These are phyloP conservation scores for Lepidocyrtoides sp. DNA, from an alignment of 2,888 invertebrate species.

Conservation along the genomic window DNA sequence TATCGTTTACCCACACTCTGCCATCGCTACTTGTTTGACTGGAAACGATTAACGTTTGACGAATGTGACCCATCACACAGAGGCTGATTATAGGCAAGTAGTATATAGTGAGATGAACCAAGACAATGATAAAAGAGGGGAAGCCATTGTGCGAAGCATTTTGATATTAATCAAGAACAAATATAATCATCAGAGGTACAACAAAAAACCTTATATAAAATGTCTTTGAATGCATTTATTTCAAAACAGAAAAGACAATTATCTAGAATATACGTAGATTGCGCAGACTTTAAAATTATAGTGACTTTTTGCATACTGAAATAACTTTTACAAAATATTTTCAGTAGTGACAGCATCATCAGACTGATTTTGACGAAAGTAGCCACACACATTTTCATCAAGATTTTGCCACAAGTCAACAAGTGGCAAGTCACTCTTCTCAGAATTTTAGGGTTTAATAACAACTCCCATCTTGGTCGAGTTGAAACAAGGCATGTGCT, in stretches of 20 bases:
- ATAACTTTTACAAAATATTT: background rate
- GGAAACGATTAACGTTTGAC: conserved; percentile 64
- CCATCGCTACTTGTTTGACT: conserved; percentile 36
- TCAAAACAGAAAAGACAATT: too few relatives aligned
- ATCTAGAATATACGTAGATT: too few relatives aligned
- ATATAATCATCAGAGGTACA: background rate
- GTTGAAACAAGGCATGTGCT: background rate
- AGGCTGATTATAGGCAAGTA: conserved; percentile 29
- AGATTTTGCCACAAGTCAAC: background rate
- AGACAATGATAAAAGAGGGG: background rate
- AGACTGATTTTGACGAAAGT: background rate
- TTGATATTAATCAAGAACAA: too few relatives aligned
- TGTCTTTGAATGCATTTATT: conserved; percentile 33
- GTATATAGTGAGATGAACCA: background rate
- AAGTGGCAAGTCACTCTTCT: conserved; percentile 49
- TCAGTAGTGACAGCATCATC: too few relatives aligned
- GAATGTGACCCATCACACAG: conserved; percentile 51
- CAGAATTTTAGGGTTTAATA: conserved; percentile 36
- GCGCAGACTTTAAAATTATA: too few relatives aligned
- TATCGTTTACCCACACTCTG: too few relatives aligned
- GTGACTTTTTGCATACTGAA: background rate
- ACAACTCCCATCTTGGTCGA: background rate
- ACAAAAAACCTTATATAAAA: conserved; percentile 9
- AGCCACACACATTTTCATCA: conserved; percentile 46
- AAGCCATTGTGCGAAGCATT: background rate